A percentile compares a stretch with the other conserved stretches of the same genome.
These are phyloP conservation scores for Odontocolon sp. DNA, from an alignment of 2,888 invertebrate genomes.

Conservation along the genomic window DNA sequence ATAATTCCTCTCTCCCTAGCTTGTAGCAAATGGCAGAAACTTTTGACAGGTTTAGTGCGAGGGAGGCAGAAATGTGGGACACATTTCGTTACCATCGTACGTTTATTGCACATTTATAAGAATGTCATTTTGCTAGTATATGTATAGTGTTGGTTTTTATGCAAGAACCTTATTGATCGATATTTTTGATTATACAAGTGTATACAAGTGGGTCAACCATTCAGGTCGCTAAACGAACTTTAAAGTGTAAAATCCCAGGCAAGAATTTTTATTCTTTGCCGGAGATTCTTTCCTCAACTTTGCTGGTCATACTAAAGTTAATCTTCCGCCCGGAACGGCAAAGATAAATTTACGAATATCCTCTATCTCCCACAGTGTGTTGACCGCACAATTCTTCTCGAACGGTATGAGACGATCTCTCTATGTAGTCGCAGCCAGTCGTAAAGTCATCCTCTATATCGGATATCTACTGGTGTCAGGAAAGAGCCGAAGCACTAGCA, in stretches of 20 bases:
- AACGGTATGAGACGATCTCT: not conserved
- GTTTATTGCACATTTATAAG: not conserved
- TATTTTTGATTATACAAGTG: too few relatives aligned
- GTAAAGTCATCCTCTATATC: slow-evolving; percentile 41
- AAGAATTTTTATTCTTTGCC: not conserved
- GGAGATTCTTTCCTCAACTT: not conserved
- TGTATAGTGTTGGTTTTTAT: too few relatives aligned
- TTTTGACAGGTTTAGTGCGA: slow-evolving; percentile 21
- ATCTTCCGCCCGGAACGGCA: slow-evolving; percentile 1
- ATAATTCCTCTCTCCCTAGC: slow-evolving; percentile 24
- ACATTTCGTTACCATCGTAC: not conserved
- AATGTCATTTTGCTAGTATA: not conserved
- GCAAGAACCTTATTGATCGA: too few relatives aligned
- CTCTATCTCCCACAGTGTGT: not conserved
- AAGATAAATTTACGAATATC: not conserved
- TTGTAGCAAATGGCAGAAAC: slow-evolving; percentile 19
- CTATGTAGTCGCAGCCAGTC: slow-evolving; percentile 16
- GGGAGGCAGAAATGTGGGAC: not conserved
- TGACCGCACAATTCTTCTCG: not conserved
- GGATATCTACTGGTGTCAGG: slow-evolving; percentile 21
- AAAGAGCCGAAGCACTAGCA: slow-evolving; percentile 7
- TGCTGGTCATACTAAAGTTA: slow-evolving; percentile 17
- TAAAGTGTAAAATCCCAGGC: too few relatives aligned
- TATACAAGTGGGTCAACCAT: too few relatives aligned
- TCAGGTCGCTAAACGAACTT: too few relatives aligned